A percentile compares a stretch with the other conserved stretches of the same genome.
Conservation (phyloP, 1,140 invertebrate species). For the Trichogramma pretiosum region DNA sequence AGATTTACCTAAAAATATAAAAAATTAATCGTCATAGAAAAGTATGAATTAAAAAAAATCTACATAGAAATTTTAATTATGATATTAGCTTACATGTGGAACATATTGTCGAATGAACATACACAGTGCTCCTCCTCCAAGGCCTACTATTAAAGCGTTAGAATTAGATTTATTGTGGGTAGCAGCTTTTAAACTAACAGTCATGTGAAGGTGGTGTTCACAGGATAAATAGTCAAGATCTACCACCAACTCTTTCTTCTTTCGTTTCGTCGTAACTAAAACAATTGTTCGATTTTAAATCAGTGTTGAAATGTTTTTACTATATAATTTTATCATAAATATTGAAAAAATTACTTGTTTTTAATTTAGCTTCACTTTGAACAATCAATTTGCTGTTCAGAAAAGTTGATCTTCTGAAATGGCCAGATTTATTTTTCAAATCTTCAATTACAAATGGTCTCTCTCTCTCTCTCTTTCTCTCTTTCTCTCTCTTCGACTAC, state of each 20-base stretch:
- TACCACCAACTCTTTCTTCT: constrained; percentile 51
- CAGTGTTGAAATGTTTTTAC: neutral
- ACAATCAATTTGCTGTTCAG: constrained; percentile 73
- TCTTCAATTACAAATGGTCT: constrained; percentile 87
- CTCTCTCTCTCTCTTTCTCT: too few relatives aligned
- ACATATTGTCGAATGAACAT: constrained; percentile 73
- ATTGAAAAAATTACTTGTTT: constrained; percentile 46
- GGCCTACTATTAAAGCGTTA: constrained; percentile 64
- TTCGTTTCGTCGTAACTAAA: constrained; percentile 55
- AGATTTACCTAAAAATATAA: constrained; percentile 42
- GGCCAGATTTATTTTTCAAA: constrained; percentile 52
- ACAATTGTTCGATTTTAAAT: constrained; percentile 21
- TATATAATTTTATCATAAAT: constrained; percentile 3
- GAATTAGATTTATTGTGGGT: constrained; percentile 31
- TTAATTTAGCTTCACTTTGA: constrained; percentile 81
- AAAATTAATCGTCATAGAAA: constrained; percentile 9
- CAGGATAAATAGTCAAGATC: constrained; percentile 67
- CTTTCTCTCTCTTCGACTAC: too few relatives aligned
- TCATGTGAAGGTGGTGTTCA: constrained; percentile 75
- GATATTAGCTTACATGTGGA: constrained; percentile 39
- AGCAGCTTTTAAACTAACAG: constrained; percentile 52
- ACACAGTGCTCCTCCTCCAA: constrained; percentile 79
- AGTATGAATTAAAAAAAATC: neutral
- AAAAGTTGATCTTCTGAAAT: constrained; percentile 73
- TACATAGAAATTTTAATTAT: neutral